phyloP scores from a whole-genome alignment of 1,140 invertebrate genomes.

The Drosophila sulfurigaster region DNA sequence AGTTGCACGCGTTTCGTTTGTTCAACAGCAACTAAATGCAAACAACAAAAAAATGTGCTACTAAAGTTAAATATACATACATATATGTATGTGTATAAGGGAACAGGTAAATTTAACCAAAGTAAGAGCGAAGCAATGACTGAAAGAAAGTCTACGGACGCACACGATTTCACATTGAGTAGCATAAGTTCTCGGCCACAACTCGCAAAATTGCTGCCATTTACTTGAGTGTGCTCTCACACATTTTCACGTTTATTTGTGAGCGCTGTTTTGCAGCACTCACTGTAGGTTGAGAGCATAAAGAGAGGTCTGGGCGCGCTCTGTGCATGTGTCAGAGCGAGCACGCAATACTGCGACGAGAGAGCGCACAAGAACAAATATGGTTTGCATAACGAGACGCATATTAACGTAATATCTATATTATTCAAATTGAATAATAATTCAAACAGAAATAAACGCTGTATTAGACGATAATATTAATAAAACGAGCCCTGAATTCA shows the following conservation, averaged over 20 bases:
- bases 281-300: constrained; percentile 34
- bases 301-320: constrained; percentile 25
- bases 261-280: constrained; percentile 18
- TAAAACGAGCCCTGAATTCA: constrained; percentile 8
- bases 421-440: neutral
- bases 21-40: constrained; percentile 64
- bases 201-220: too few relatives aligned
- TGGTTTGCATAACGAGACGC: constrained; percentile 14
- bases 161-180: constrained; percentile 44
- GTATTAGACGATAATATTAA: neutral
- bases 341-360: constrained; percentile 35
- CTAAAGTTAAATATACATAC: constrained; percentile 45
- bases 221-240: too few relatives aligned
- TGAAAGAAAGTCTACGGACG: constrained; percentile 67
- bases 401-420: neutral
- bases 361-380: constrained; percentile 26
- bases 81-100: constrained; percentile 1
- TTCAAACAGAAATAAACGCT: neutral
- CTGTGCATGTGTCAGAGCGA: constrained; percentile 44
- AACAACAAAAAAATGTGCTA: constrained; percentile 38
- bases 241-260: too few relatives aligned
- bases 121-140: constrained; percentile 68
- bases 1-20: constrained; percentile 49
- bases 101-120: constrained; percentile 66
- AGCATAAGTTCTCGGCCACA: constrained; percentile 25